phyloP scores from a whole-genome alignment of 2,113 vertebrate species.

The Phyllostomus hastatus region DNA sequence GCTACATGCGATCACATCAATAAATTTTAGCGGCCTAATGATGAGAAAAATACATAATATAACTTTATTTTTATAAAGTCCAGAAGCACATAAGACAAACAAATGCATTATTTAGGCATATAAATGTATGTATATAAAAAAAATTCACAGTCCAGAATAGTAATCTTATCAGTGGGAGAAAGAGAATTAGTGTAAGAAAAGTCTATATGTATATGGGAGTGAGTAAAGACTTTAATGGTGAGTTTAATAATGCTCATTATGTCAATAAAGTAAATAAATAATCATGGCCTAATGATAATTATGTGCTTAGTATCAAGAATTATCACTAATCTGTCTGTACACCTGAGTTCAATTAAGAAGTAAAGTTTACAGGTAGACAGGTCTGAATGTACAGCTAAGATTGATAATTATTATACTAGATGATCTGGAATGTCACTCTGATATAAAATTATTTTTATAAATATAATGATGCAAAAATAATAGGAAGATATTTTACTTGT shows the following conservation, averaged over 20 bases:
- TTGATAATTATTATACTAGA: neutral
- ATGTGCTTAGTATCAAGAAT: neutral
- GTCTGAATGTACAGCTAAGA: neutral
- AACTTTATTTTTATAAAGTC: neutral
- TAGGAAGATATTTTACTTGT: neutral
- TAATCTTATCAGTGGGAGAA: neutral
- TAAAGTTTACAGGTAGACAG: neutral
- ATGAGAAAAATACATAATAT: neutral
- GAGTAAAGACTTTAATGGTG: neutral
- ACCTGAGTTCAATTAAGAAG: neutral
- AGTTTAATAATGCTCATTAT: neutral
- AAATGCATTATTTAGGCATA: neutral
- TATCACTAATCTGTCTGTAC: neutral
- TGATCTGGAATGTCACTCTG: neutral
- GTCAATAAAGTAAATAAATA: neutral
- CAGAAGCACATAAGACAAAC: neutral
- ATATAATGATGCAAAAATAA: neutral
- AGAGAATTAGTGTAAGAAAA: neutral
- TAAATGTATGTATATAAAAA: neutral
- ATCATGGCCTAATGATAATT: neutral
- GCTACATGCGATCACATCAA: neutral
- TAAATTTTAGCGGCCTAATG: neutral
- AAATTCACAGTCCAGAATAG: neutral
- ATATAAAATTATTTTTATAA: neutral
- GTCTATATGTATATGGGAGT: neutral